Percentiles rank a stretch among this genome's conserved stretches.
Conservation (phyloP, 2,888 invertebrate species). For the Amphipyra tragopoginis region DNA sequence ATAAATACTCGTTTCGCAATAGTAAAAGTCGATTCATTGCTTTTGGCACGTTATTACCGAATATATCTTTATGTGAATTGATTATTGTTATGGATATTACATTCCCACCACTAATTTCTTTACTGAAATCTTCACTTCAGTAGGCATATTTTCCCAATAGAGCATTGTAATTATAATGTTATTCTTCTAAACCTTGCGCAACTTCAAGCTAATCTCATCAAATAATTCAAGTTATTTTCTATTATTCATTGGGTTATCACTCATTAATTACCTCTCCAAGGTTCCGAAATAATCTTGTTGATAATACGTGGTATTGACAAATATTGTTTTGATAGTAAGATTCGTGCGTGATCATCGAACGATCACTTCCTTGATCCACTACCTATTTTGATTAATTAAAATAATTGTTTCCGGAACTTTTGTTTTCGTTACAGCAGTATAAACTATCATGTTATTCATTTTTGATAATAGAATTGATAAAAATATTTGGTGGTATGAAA, state of each 20-base stretch:
- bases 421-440: conserved; percentile 5
- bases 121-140: not conserved
- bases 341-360: conserved; percentile 41
- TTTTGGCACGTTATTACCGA: conserved; percentile 49
- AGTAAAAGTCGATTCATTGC: conserved; percentile 65
- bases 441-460: conserved; percentile 20
- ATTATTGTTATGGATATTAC: conserved; percentile 19
- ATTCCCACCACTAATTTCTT: not conserved
- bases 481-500: conserved; percentile 21
- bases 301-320: conserved; percentile 64
- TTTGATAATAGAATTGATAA: conserved; percentile 38
- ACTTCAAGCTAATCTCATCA: conserved; percentile 25
- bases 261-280: conserved; percentile 63
- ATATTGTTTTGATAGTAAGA: conserved; percentile 61
- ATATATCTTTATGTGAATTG: conserved; percentile 11
- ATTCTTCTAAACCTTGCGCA: conserved; percentile 16
- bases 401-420: conserved; percentile 17
- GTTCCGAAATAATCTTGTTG: conserved; percentile 59
- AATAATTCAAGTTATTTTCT: conserved; percentile 49
- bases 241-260: conserved; percentile 53
- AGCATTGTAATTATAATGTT: not conserved
- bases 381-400: conserved; percentile 30
- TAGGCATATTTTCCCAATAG: too few relatives aligned
- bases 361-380: conserved; percentile 47
- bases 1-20: conserved; percentile 65